Conservation (phyloP, 92 coral and sea anemone genomes). For the Phenganax stokvisi region DNA sequence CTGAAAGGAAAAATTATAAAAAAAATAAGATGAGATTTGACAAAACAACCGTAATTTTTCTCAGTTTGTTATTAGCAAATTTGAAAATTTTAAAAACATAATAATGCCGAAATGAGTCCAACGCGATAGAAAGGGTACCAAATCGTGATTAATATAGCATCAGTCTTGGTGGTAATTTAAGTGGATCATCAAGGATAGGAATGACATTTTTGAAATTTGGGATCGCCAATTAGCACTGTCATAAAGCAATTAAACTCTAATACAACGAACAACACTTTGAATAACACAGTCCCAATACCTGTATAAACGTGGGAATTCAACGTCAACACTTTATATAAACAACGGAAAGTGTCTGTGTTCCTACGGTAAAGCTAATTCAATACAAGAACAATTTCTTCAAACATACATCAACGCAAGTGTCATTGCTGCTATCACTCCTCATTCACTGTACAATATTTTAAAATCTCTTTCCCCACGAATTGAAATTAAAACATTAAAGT, state of each 20-base stretch:
- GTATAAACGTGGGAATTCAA: neutral
- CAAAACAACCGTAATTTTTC: no score
- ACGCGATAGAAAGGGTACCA: no score
- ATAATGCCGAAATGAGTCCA: no score
- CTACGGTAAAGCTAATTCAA: neutral
- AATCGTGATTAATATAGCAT: no score
- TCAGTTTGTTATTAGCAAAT: no score
- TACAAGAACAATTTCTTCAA: neutral
- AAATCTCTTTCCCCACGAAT: no score
- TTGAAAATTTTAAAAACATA: no score
- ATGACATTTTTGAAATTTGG: no score
- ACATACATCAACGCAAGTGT: neutral
- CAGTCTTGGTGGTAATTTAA: no score
- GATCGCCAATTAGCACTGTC: neutral
- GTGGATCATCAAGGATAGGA: no score
- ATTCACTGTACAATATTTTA: neutral
- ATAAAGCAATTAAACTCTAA: neutral
- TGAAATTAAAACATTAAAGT: no score
- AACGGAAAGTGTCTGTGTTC: neutral
- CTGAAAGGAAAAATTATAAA: conserved; percentile 33
- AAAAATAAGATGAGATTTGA: neutral
- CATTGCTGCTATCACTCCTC: neutral
- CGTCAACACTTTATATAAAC: neutral
- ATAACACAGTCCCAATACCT: neutral
- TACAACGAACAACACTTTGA: neutral